Conservation (phyloP, 2,888 invertebrate species). For the Antheraea assamensis region DNA sequence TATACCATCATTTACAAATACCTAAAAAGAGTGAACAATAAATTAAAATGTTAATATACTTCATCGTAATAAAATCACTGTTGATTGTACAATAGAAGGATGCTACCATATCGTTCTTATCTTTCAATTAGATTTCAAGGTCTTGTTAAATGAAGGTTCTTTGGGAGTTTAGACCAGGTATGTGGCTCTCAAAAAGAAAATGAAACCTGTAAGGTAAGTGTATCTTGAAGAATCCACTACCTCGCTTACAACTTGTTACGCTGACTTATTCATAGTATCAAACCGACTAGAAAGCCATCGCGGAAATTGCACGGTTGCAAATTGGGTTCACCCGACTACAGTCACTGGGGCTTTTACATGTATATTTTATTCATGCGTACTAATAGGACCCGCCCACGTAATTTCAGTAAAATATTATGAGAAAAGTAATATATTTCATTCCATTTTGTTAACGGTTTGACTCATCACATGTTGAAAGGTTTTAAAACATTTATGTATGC, state of each 20-base stretch:
- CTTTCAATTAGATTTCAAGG: conserved; percentile 58
- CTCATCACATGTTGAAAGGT: background rate
- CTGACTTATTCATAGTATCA: conserved; percentile 58
- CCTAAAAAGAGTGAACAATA: background rate
- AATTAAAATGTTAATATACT: background rate
- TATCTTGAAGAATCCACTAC: conserved; percentile 65
- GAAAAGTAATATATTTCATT: conserved; percentile 7
- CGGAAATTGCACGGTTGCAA: conserved; percentile 55
- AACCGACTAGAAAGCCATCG: conserved; percentile 57
- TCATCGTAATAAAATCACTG: conserved; percentile 23
- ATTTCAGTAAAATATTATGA: conserved; percentile 7
- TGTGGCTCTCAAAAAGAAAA: conserved; percentile 60
- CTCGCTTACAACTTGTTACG: conserved; percentile 52
- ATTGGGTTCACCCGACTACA: conserved; percentile 48
- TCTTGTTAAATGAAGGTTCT: conserved; percentile 57
- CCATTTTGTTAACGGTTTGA: conserved; percentile 9
- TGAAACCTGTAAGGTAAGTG: conserved; percentile 68
- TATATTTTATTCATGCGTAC: conserved; percentile 32
- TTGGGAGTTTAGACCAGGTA: conserved; percentile 34
- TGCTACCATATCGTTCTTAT: conserved; percentile 35
- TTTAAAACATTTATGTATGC: conserved; percentile 2
- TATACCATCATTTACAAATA: background rate
- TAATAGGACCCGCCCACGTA: conserved; percentile 13
- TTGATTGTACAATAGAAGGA: conserved; percentile 41
- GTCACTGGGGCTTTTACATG: conserved; percentile 38